Evolutionary conservation across 2,113 vertebrate species (phyloP), one percentile per base, ranked within the genome.

Genomic region (Plectropomus leopardus): DNA sequence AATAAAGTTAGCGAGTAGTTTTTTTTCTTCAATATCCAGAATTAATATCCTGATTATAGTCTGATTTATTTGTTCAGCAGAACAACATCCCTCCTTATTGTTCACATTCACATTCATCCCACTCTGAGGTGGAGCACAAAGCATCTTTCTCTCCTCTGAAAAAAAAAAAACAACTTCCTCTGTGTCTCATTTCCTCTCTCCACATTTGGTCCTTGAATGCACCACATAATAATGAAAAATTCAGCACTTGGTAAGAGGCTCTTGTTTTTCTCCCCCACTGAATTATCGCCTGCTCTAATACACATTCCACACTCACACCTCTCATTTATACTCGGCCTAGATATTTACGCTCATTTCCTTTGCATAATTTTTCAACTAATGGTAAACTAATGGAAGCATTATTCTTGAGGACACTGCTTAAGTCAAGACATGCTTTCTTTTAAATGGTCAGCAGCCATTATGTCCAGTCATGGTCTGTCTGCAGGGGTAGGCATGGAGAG

Each of bases 301-400:
- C 58, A 42, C 54, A 67, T 44, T 51, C 67, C 45, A 55, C 32
- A 34, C 42, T 74, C 47, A 19, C 2, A 5, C 44, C 34, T 69
- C 65, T 10, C 30, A 72, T 59, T 82, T 64, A 55, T 61, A 42
- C 40, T 36, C 47, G 21, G 60, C 60, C 61, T 55, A 44, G 32
- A 57, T 70, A 76, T 44, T 70, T 26, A 58, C 3, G 21, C 74
- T 78, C 45, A 54, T 82, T 82, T 69, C 59, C 61, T 30, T 42
- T 19, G 54, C 65, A 24, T 68, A 68, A 72, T 65, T 65, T 82
- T 70, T 86, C 24, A 66, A 64, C 78, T 85, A 81, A 85, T 76
- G 53, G 65, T 47, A 51, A 75, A 65, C 58, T 71, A 76, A 77
- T 77, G 68, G 73, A 66, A 21, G 61, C 59, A 72, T 66, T 45